phyloP scores from a whole-genome alignment of 2,888 invertebrate species.

The Pantelozetes paolii region DNA sequence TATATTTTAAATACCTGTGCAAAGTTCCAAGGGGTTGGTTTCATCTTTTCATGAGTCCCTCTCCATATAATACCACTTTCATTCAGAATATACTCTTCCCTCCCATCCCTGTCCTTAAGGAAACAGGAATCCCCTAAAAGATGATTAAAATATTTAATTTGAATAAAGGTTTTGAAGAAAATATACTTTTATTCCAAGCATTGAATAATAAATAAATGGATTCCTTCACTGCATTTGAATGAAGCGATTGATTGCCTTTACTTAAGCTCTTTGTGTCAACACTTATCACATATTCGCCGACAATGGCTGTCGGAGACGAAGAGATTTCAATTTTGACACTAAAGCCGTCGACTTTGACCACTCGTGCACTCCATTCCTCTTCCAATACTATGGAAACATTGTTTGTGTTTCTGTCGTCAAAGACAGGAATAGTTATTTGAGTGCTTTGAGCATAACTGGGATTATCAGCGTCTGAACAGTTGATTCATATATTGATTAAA shows the following conservation, averaged over 20 bases:
- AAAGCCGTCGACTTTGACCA: conserved; percentile 14
- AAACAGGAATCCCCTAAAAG: conserved; percentile 46
- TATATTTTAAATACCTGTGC: conserved; percentile 45
- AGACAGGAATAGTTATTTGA: conserved; percentile 40
- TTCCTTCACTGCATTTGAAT: conserved; percentile 34
- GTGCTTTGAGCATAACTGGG: conserved; percentile 37
- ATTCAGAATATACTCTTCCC: conserved; percentile 47
- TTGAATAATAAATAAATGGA: conserved; percentile 47
- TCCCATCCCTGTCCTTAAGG: conserved; percentile 44
- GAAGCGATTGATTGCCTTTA: conserved; percentile 39
- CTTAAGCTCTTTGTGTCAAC: conserved; percentile 46
- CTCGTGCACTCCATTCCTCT: conserved; percentile 38
- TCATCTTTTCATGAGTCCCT: conserved; percentile 46
- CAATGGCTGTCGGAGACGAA: conserved; percentile 44
- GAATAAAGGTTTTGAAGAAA: background rate
- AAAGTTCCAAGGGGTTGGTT: conserved; percentile 47
- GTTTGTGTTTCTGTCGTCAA: conserved; percentile 36
- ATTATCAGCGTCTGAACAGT: conserved; percentile 38
- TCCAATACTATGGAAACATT: conserved; percentile 31
- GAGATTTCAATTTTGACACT: conserved; percentile 42
- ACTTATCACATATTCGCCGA: conserved; percentile 47
- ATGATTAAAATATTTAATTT: conserved; percentile 6
- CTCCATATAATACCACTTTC: conserved; percentile 48
- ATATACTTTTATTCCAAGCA: conserved; percentile 48
- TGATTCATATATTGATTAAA: background rate